Conservation (phyloP, 2,888 invertebrate genomes). For the Margaritifera margaritifera region DNA sequence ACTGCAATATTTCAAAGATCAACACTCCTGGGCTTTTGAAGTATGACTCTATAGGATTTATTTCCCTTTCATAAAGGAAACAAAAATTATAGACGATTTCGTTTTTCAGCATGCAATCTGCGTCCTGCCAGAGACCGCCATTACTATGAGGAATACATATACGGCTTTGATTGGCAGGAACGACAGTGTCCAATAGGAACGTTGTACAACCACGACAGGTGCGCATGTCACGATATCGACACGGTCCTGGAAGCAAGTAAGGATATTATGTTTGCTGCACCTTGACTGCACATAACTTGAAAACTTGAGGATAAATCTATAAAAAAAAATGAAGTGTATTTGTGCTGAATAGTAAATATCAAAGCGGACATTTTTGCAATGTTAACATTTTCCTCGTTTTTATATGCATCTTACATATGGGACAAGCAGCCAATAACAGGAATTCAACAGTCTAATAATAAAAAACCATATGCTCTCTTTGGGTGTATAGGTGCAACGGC, state of each 20-base stretch:
- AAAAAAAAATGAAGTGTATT: background rate
- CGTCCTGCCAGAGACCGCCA: slow-evolving; percentile 30
- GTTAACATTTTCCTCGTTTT: no score
- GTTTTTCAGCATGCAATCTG: slow-evolving; percentile 32
- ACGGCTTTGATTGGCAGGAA: slow-evolving; percentile 35
- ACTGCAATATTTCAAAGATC: no score
- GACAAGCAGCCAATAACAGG: no score
- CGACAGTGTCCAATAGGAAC: slow-evolving; percentile 44
- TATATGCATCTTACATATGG: no score
- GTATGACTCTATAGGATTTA: no score
- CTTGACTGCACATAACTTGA: no score
- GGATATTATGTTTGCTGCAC: background rate
- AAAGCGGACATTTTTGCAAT: no score
- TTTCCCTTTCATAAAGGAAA: no score
- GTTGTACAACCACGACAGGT: slow-evolving; percentile 30
- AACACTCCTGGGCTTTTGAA: no score
- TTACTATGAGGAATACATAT: slow-evolving; percentile 36
- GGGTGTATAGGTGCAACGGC: no score
- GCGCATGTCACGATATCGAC: slow-evolving; percentile 40
- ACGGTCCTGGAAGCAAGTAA: slow-evolving; percentile 36
- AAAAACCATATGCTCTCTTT: no score
- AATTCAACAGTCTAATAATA: no score
- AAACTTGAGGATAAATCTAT: background rate
- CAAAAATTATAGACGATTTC: background rate
- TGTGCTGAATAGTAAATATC: background rate